Evolutionary conservation across 2,888 invertebrate genomes (phyloP).

Genomic region (Cosmopolites sordidus): DNA sequence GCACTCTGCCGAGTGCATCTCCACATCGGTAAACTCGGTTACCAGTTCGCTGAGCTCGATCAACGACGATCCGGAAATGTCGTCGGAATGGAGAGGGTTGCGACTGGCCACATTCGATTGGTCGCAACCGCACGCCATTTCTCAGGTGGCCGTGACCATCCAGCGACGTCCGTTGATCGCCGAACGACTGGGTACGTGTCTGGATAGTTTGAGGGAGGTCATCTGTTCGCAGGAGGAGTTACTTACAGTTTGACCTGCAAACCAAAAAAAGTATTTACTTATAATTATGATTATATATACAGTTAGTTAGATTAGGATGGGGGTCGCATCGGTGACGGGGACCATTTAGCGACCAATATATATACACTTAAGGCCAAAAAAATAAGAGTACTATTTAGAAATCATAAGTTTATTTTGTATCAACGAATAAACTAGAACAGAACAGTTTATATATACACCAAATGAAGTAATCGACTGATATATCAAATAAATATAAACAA

Average conservation of each 20-base stretch:
- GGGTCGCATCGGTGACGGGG: no score
- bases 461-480: no score
- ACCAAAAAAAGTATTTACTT: no score
- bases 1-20: constrained; percentile 26
- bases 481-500: no score
- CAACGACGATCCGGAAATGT: constrained; percentile 39
- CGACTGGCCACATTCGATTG: constrained; percentile 1
- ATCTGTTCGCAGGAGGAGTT: constrained; percentile 47
- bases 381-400: no score
- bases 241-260: constrained; percentile 46
- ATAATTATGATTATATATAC: no score
- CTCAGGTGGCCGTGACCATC: constrained; percentile 46
- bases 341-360: no score
- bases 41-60: constrained; percentile 38
- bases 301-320: no score
- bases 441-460: no score
- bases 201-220: constrained; percentile 28
- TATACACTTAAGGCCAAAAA: no score
- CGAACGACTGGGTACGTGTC: neutral
- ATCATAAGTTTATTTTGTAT: no score
- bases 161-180: constrained; percentile 34
- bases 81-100: constrained; percentile 26
- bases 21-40: constrained; percentile 38
- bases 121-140: constrained; percentile 30
- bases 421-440: no score